These are phyloP conservation scores for Tromatobia lineatoria DNA, from an alignment of 2,888 invertebrate species.

Conservation along the genomic window DNA sequence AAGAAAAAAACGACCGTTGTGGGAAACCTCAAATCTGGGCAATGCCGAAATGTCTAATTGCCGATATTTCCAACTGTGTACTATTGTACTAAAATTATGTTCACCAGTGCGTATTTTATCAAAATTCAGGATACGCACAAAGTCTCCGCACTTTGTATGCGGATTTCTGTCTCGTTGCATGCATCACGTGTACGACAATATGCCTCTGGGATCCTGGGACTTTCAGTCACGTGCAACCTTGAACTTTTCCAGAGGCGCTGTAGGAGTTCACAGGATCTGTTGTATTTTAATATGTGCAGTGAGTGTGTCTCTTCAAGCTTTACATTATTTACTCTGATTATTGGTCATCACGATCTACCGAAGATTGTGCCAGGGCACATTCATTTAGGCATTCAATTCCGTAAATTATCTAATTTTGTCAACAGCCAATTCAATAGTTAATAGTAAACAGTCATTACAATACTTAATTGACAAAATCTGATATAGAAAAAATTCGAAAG, in stretches of 20 bases:
- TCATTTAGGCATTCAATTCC: too few species aligned
- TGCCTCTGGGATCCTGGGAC: slow-evolving; percentile 36
- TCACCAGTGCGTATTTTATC: slow-evolving; percentile 47
- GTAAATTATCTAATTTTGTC: too few species aligned
- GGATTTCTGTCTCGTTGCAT: slow-evolving; percentile 32
- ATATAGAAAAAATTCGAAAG: too few species aligned
- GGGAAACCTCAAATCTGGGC: slow-evolving; percentile 43
- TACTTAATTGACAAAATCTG: too few species aligned
- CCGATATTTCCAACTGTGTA: slow-evolving; percentile 6
- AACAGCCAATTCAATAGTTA: too few species aligned
- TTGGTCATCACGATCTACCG: too few species aligned
- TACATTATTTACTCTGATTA: too few species aligned
- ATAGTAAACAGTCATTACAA: too few species aligned
- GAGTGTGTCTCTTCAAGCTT: slow-evolving; percentile 15
- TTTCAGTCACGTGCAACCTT: slow-evolving; percentile 53
- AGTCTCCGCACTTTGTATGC: slow-evolving; percentile 37
- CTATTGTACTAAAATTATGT: slow-evolving; percentile 44
- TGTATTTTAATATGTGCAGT: background rate
- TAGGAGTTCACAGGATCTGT: slow-evolving; percentile 24
- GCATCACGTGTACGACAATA: slow-evolving; percentile 17
- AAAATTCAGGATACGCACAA: slow-evolving; percentile 47
- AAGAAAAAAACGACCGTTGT: slow-evolving; percentile 41
- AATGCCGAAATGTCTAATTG: slow-evolving; percentile 55
- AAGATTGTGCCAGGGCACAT: too few species aligned
- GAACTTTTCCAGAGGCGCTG: slow-evolving; percentile 40